Percentiles rank a stretch among this genome's conserved stretches.
These are phyloP conservation scores for Entomobrya proxima DNA, from an alignment of 2,888 invertebrate species.

Conservation along the genomic window DNA sequence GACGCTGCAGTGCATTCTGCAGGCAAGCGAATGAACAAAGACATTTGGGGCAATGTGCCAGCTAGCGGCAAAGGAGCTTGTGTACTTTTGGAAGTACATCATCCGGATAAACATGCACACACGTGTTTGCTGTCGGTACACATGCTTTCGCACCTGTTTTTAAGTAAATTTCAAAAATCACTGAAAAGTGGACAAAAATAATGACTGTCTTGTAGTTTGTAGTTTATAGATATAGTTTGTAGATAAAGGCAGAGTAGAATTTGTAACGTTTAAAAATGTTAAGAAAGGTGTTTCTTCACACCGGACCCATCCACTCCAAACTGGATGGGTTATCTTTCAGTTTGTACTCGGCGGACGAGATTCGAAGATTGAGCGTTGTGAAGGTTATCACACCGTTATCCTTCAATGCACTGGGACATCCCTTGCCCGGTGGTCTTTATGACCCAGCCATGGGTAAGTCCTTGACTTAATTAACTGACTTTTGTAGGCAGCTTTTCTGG, in stretches of 20 bases:
- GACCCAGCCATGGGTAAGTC: conserved; percentile 88
- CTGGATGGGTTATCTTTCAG: conserved; percentile 80
- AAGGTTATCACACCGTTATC: conserved; percentile 87
- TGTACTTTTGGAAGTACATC: not conserved
- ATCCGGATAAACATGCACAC: conserved; percentile 22
- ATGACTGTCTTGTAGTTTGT: not conserved
- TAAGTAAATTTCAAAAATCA: not conserved
- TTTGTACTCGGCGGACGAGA: conserved; percentile 86
- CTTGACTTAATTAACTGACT: not conserved
- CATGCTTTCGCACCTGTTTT: not conserved
- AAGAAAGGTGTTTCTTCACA: conserved; percentile 65
- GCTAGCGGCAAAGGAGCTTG: not conserved
- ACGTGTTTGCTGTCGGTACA: not conserved
- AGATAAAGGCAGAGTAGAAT: not conserved
- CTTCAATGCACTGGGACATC: conserved; percentile 90
- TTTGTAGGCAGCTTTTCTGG: not conserved
- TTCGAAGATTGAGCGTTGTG: conserved; percentile 87
- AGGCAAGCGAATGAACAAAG: conserved; percentile 37
- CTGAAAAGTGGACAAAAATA: not conserved
- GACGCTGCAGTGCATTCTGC: no score
- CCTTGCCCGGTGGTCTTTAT: conserved; percentile 91
- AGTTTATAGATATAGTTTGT: not conserved
- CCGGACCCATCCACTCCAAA: conserved; percentile 65
- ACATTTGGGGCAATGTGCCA: conserved; percentile 5
- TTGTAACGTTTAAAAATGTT: conserved; percentile 51